phyloP scores from a whole-genome alignment of 2,888 invertebrate genomes.

The Uloborus plumipes region DNA sequence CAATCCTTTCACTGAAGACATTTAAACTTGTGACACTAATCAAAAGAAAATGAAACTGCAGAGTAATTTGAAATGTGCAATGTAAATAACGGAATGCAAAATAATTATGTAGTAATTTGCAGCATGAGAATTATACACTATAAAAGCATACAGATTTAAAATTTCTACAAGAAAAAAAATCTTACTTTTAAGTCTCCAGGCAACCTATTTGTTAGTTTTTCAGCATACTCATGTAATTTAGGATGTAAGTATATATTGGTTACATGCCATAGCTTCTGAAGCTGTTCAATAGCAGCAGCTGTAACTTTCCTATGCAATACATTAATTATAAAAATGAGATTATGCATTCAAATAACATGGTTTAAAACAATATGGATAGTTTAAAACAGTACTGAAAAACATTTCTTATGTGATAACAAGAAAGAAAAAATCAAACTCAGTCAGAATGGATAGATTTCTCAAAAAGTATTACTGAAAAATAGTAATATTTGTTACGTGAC shows the following conservation, averaged over 20 bases:
- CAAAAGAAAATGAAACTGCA: constrained; percentile 1
- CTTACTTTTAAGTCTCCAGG: constrained; percentile 83
- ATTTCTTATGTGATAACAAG: neutral
- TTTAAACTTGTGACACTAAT: neutral
- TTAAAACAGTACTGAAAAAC: neutral
- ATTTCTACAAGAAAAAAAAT: neutral
- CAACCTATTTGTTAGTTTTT: constrained; percentile 83
- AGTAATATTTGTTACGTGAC: too few species aligned
- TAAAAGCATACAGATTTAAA: neutral
- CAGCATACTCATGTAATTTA: constrained; percentile 90
- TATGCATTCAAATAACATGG: neutral
- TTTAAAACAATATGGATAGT: neutral
- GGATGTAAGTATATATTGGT: constrained; percentile 93
- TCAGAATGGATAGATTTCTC: too few species aligned
- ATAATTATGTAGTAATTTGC: too few species aligned
- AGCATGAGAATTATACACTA: too few species aligned
- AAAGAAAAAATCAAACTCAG: too few species aligned
- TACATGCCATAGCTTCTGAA: constrained; percentile 88
- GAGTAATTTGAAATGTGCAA: too few species aligned
- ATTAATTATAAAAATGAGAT: constrained; percentile 3
- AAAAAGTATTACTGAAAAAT: too few species aligned
- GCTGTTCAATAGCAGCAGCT: constrained; percentile 83
- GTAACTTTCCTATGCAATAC: constrained; percentile 81
- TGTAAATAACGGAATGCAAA: too few species aligned
- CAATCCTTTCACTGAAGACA: too few species aligned